Evolutionary conservation across 2,888 invertebrate species (phyloP).

Genomic region (Branchipolynoe longqiensis): DNA sequence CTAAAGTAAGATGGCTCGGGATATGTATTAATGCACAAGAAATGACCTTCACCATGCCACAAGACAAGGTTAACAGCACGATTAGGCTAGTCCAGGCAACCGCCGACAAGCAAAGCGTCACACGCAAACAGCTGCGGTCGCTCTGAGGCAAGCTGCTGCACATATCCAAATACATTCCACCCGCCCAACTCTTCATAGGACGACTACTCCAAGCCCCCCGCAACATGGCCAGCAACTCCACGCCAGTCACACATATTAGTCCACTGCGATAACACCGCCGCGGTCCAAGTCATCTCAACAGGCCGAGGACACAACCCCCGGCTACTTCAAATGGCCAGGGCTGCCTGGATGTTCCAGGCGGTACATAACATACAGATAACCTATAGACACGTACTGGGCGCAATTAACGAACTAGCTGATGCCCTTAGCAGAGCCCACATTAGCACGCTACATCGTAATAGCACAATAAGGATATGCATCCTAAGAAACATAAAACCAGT

Average conservation of each 20-base stretch:
- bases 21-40: not conserved
- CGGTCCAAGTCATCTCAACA: not conserved
- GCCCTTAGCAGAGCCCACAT: conserved; percentile 7
- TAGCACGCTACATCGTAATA: too few relatives aligned
- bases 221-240: too few relatives aligned
- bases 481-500: too few relatives aligned
- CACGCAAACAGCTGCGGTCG: not conserved
- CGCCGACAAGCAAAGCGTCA: not conserved
- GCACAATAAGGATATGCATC: too few relatives aligned
- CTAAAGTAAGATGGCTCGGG: not conserved
- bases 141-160: not conserved
- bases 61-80: not conserved
- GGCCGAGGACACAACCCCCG: not conserved
- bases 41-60: not conserved
- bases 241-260: too few relatives aligned
- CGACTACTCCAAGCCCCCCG: too few relatives aligned
- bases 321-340: not conserved
- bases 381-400: not conserved
- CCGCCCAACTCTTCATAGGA: too few relatives aligned
- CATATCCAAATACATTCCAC: not conserved
- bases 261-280: not conserved
- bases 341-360: too few relatives aligned
- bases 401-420: not conserved
- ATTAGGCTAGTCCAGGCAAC: not conserved
- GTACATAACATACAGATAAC: not conserved